Evolutionary conservation across 2,797 vertebrate species (phyloP).

Genomic region (Vultur gryphus): DNA sequence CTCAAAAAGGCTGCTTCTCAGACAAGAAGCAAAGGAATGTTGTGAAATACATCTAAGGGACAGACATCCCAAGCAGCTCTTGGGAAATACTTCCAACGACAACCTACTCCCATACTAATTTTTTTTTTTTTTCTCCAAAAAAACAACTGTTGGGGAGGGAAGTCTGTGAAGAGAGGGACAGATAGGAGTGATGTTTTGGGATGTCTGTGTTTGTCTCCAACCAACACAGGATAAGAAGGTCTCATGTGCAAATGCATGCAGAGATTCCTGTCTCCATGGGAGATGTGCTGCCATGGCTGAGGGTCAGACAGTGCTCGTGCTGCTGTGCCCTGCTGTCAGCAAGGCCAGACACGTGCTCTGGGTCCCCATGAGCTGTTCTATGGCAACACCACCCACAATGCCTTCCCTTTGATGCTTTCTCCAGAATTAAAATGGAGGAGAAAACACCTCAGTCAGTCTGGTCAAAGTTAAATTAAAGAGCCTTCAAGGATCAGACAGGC

Average conservation of each 20-base stretch:
- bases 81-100: not conserved
- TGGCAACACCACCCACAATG: accelerated
- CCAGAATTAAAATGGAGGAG: not conserved
- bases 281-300: not conserved
- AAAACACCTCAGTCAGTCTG: not conserved
- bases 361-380: not conserved
- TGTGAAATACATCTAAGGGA: not conserved
- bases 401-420: not conserved
- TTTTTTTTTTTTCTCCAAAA: not conserved
- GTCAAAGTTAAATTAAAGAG: not conserved
- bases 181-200: not conserved
- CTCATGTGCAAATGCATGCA: not conserved
- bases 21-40: not conserved
- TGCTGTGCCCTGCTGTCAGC: not conserved
- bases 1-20: not conserved
- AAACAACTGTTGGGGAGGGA: accelerated
- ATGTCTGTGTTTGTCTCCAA: not conserved
- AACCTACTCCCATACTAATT: accelerated
- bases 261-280: not conserved
- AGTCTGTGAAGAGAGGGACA: not conserved
- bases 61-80: not conserved
- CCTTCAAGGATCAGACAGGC: not conserved
- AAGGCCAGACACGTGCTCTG: not conserved
- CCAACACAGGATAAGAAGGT: not conserved
- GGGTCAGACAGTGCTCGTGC: not conserved